phyloP scores from a whole-genome alignment of 2,888 invertebrate species.

The Nemotelus nigrinus region DNA sequence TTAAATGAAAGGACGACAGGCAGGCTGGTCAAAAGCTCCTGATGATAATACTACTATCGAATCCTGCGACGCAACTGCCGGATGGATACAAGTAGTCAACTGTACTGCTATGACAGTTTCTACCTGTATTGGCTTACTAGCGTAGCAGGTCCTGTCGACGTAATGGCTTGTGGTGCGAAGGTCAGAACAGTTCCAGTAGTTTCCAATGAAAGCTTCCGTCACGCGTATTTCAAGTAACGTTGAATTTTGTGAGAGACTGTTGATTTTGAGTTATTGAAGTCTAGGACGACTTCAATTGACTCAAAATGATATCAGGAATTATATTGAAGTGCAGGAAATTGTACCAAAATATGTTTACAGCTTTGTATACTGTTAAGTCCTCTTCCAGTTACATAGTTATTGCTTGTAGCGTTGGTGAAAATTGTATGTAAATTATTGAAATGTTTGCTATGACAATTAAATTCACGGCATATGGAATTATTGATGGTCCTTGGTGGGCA shows the following conservation, averaged over 20 bases:
- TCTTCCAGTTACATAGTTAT: too few species aligned
- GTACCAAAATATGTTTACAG: neutral
- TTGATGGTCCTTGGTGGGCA: too few species aligned
- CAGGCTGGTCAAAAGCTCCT: constrained; percentile 11
- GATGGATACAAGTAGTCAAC: too few species aligned
- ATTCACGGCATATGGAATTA: too few species aligned
- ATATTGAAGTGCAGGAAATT: neutral
- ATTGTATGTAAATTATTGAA: too few species aligned
- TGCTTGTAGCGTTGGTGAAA: too few species aligned
- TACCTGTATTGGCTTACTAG: constrained; percentile 27
- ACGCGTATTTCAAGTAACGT: neutral
- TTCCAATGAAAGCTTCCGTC: constrained; percentile 31
- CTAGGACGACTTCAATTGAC: neutral
- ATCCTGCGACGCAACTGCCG: too few species aligned
- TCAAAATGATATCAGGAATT: neutral
- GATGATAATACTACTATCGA: constrained; percentile 12
- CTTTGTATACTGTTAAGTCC: too few species aligned
- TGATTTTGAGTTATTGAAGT: neutral
- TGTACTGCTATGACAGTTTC: neutral
- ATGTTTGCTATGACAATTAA: too few species aligned
- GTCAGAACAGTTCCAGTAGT: constrained; percentile 21
- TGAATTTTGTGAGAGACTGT: constrained; percentile 10
- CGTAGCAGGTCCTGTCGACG: neutral
- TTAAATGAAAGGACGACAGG: neutral
- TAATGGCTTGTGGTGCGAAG: constrained; percentile 13